Conservation (phyloP, 2,888 invertebrate genomes). For the Colletes collaris region DNA sequence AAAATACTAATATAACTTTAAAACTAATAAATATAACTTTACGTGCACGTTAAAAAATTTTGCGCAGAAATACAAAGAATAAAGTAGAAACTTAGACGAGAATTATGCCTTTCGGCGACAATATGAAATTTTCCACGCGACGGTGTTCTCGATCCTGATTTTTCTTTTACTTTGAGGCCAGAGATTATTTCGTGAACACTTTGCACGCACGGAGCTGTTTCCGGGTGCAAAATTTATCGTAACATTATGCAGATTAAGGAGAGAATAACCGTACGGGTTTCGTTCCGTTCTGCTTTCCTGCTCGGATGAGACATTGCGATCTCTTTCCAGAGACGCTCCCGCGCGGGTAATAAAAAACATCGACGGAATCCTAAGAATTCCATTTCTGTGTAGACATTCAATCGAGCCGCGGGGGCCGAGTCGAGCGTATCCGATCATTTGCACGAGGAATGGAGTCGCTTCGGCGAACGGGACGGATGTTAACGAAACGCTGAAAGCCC, state of each 20-base stretch:
- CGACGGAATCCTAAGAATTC: constrained; percentile 4
- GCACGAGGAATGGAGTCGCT: not conserved
- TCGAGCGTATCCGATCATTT: not conserved
- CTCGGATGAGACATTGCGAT: not conserved
- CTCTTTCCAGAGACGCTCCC: not conserved
- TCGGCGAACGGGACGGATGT: constrained; percentile 17
- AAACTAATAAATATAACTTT: too few species aligned
- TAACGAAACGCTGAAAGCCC: constrained; percentile 25
- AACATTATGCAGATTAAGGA: constrained; percentile 22
- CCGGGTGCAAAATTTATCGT: constrained; percentile 1
- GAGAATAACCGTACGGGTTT: not conserved
- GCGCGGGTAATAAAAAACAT: not conserved
- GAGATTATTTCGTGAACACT: too few species aligned
- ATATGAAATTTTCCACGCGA: too few species aligned
- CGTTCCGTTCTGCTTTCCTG: not conserved
- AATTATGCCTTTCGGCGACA: too few species aligned
- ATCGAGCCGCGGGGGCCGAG: not conserved
- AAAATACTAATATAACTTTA: too few species aligned
- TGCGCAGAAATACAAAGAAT: too few species aligned
- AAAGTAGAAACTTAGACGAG: too few species aligned
- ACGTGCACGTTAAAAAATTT: too few species aligned
- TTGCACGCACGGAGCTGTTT: too few species aligned
- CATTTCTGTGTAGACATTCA: not conserved
- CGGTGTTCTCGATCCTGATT: too few species aligned
- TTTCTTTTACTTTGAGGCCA: too few species aligned